Evolutionary conservation across 2,797 vertebrate species (phyloP), one percentile per base, ranked within the genome.

Genomic region (Mus spretus): DNA sequence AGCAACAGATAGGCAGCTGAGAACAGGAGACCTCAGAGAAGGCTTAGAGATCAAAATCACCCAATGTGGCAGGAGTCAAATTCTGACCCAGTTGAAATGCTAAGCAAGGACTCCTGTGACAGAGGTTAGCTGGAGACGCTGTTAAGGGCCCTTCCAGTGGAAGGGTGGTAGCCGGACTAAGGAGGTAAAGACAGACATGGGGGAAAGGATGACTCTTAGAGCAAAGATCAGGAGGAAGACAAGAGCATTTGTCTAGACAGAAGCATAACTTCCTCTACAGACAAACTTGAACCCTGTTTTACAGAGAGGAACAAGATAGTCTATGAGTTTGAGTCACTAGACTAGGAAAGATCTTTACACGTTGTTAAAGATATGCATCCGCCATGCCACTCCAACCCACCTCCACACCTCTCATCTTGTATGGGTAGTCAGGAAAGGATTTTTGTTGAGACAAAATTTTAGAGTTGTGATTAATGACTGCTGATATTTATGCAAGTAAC

Each of bases 391-490:
- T n/a, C 80, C 55, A 37, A 19, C 2, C 34, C 1, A 37, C 34
- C 28, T 11, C 31, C 78, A 80, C n/a, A 40, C 17, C 40, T 85
- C 90, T 44, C 26, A 61, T 50, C 11, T 2, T 57, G 50, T 84
- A 53, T 61, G 44, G 89, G 74, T 5, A 24, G 19, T 11, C 15
- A 88, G 57, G 26, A 67, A 93, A 96, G 82, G 37, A 80, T 7
- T 78, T 77, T 75, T 74, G 17, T 72, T 6, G 24, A 90, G 89
- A 87, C 63, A 80, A 86, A 82, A 82, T 57, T 96, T 91, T 94
- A 86, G 85, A 83, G 14, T 47, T 31, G 20, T 77, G 70, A 55
- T 81, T 70, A 31, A 28, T 37, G 47, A 50, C 2, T 20, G 50
- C 12, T 65, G 4, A 72, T 72, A 37, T 63, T 91, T 74, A 53